phyloP scores from a whole-genome alignment of 2,113 vertebrate species.

The Crotalus horridus region DNA sequence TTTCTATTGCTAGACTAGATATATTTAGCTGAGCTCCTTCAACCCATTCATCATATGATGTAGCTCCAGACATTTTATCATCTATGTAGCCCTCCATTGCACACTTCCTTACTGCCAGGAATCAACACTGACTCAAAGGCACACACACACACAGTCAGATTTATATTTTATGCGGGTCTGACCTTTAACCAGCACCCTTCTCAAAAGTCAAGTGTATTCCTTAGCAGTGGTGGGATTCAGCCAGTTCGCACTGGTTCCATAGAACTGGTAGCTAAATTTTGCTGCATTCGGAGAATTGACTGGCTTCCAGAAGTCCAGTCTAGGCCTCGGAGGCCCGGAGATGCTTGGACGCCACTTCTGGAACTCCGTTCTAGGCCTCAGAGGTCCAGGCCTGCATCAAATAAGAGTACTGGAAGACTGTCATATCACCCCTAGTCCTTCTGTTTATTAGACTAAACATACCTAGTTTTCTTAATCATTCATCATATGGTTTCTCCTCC shows the following conservation, averaged over 20 bases:
- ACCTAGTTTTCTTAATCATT: not conserved
- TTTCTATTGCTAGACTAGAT: not conserved
- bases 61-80: not conserved
- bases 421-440: not conserved
- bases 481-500: not conserved
- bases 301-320: too few species aligned
- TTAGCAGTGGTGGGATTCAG: too few species aligned
- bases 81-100: not conserved
- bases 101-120: not conserved
- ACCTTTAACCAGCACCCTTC: not conserved
- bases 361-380: too few species aligned
- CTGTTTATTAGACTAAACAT: not conserved
- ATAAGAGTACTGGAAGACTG: too few species aligned
- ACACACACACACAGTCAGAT: not conserved
- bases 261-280: too few species aligned
- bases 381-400: too few species aligned
- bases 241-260: too few species aligned
- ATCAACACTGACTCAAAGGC: not conserved
- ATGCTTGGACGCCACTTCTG: too few species aligned
- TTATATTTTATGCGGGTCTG: not conserved
- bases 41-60: not conserved
- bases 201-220: not conserved
- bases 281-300: too few species aligned
- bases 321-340: too few species aligned
- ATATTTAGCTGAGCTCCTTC: not conserved